phyloP scores from a whole-genome alignment of 2,797 vertebrate species.

The Sternarchorhynchus goeldii region DNA sequence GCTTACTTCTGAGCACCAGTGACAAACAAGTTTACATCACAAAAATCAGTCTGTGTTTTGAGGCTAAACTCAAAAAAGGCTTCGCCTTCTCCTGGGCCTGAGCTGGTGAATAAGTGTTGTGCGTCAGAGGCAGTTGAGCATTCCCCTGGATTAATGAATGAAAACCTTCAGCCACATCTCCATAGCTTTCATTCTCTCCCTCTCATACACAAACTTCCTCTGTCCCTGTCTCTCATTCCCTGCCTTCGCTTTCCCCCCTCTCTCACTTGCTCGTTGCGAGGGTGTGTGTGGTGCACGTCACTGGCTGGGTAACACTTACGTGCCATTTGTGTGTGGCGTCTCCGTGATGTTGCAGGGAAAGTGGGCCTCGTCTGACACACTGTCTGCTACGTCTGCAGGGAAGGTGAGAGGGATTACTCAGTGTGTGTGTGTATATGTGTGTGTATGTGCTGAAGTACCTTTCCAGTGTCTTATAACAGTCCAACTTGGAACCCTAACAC shows the following conservation, averaged over 20 bases:
- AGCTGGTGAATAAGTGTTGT: conserved; percentile 10
- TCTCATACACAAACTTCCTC: conserved; percentile 17
- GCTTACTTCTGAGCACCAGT: too few relatives aligned
- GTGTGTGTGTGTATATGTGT: conserved; percentile 24
- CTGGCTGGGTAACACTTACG: conserved; percentile 49
- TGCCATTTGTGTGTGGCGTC: conserved; percentile 59
- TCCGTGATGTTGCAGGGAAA: conserved; percentile 27
- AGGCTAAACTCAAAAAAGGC: conserved; percentile 26
- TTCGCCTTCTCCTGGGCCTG: conserved; percentile 13
- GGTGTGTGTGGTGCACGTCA: conserved; percentile 46
- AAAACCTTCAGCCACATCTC: conserved; percentile 38
- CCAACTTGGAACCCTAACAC: conserved; percentile 8
- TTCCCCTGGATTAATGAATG: conserved; percentile 40
- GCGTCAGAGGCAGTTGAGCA: conserved; percentile 11
- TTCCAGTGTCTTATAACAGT: conserved; percentile 53
- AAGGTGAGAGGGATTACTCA: conserved; percentile 50
- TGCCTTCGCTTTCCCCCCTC: conserved; percentile 20
- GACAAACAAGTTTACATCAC: too few relatives aligned
- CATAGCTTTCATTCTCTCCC: neutral
- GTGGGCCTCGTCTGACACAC: conserved; percentile 46
- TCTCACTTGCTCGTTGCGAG: conserved; percentile 24
- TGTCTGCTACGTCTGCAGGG: conserved; percentile 46
- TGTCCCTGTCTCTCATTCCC: neutral
- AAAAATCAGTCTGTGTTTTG: conserved; percentile 19
- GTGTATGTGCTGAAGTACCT: conserved; percentile 23